These are phyloP conservation scores for Imbricaverruca yamaguchii DNA, from an alignment of 2,888 invertebrate genomes.

Conservation along the genomic window DNA sequence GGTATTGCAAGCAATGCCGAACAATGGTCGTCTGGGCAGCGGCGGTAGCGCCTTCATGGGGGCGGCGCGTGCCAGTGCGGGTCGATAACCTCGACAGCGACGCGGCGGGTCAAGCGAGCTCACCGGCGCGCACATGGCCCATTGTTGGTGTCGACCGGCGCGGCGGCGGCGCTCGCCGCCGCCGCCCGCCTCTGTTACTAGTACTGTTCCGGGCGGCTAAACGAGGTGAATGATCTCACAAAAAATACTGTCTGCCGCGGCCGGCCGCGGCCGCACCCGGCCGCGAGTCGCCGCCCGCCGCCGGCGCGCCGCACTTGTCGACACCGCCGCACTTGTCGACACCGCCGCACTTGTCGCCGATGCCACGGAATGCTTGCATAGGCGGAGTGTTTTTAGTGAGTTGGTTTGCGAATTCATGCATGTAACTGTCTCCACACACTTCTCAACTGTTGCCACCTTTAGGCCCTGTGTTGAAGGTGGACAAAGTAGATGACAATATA, in stretches of 20 bases:
- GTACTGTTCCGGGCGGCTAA: slow-evolving; percentile 14
- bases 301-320: too few species aligned
- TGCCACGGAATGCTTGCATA: too few species aligned
- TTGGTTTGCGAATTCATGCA: too few species aligned
- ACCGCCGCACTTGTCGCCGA: too few species aligned
- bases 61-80: not conserved
- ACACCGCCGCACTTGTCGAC: too few species aligned
- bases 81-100: not conserved
- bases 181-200: not conserved
- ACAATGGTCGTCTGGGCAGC: not conserved
- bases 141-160: not conserved
- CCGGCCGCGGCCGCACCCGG: not conserved
- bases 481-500: too few species aligned
- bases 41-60: not conserved
- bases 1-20: not conserved
- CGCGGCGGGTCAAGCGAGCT: not conserved
- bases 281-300: not conserved
- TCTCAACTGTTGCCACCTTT: too few species aligned
- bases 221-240: slow-evolving; percentile 21
- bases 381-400: too few species aligned
- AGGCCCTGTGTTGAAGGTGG: too few species aligned
- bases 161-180: too few species aligned
- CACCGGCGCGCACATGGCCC: not conserved
- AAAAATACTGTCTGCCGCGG: slow-evolving; percentile 9
- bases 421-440: too few species aligned